Base-by-base conservation (phyloP, 2,888 invertebrate genomes). In the Pachycephus smyrnensis region DNA sequence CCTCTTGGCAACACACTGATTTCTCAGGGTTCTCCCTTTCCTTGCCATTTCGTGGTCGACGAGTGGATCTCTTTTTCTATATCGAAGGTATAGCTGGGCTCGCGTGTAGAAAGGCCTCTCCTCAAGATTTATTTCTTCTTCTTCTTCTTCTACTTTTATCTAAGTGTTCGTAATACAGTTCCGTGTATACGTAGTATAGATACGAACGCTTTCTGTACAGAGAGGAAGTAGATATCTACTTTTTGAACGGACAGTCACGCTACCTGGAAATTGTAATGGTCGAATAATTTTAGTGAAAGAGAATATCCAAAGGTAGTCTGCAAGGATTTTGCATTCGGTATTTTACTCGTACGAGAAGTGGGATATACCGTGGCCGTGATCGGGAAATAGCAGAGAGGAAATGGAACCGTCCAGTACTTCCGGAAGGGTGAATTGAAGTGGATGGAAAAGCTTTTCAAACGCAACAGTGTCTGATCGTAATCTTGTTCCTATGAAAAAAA, bases 1-100 rank as follows among this genome's bases (percentile, higher is more conserved):
- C 71, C 71, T 71, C 71, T 71, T 71, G 71, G 71, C 71, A 9
- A 9, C 23, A 71, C 71, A 71, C 71, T 71, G 71, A 71, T 71
- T 71, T 12, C 31, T 71, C 55, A 55, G 55, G 55, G 23, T 23
- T 55, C 55, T 55, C 23, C 55, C 55, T 55, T 55, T 55, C 55
- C 23, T 23, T 55, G 55, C 55, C 55, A 23, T 55, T 55, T 55
- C 23, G 55, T 23, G 55, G 55, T 55, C 55, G 55, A 55, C 55
- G 55, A 55, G 55, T 55, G 55, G 23, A 55, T 55, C 55, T 55
- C 55, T 55, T 55, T 23, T 55, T 55, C 55, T 55, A 4, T 55
- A 55, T 55, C 23, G 55, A 55, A 23, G 6, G 23, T 55, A 23
- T 55, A 55, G 55, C 55, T 55, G 55, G 55, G 55, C 55, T 55